Evolutionary conservation across 2,113 vertebrate species (phyloP).

Genomic region (Gallinago media): DNA sequence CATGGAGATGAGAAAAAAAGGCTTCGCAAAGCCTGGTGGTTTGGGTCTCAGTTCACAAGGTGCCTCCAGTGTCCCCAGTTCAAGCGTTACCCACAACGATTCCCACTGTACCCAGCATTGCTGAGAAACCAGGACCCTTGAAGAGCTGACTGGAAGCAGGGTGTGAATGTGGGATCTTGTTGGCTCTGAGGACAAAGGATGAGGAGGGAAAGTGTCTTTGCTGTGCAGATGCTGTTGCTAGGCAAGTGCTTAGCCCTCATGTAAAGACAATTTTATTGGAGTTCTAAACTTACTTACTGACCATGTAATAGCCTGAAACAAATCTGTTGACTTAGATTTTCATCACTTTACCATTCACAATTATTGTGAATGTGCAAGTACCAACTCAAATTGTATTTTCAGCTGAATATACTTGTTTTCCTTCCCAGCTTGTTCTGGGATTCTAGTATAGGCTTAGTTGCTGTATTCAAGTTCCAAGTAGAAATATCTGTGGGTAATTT

Average conservation of each 20-base stretch:
- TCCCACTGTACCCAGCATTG: neutral
- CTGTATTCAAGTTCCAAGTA: too few species aligned
- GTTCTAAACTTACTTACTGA: too few species aligned
- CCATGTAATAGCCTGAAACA: too few species aligned
- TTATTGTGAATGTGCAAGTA: too few species aligned
- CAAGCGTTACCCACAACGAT: neutral
- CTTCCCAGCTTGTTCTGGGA: too few species aligned
- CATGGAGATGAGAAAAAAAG: neutral
- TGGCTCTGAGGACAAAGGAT: neutral
- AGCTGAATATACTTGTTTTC: too few species aligned
- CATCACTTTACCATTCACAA: too few species aligned
- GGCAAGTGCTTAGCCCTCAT: rapidly evolving
- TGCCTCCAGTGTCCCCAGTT: neutral
- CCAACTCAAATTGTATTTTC: too few species aligned
- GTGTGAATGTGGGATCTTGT: neutral
- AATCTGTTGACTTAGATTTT: too few species aligned
- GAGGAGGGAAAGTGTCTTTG: neutral
- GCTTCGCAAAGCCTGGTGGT: neutral
- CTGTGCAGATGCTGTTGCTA: neutral
- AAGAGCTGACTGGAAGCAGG: neutral
- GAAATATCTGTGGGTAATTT: too few species aligned
- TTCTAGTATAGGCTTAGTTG: too few species aligned
- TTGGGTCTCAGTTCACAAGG: neutral
- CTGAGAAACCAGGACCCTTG: neutral
- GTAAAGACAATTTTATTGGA: too few species aligned